These are phyloP conservation scores for Dasypogon diadema DNA, from an alignment of 2,888 invertebrate species.

Conservation along the genomic window DNA sequence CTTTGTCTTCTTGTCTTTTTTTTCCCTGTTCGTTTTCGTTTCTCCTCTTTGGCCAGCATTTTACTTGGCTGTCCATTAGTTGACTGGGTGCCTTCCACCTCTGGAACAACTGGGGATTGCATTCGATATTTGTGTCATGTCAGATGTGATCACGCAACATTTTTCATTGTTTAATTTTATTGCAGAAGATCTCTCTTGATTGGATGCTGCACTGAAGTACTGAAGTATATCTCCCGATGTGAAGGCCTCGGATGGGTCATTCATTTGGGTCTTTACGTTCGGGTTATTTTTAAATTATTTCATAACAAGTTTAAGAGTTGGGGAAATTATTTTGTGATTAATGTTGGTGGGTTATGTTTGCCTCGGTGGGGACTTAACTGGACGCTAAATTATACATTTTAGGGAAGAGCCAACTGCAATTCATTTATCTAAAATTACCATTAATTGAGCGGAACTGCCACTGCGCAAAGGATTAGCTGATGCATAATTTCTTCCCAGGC, in stretches of 20 bases:
- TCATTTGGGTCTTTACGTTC: conserved; percentile 34
- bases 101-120: conserved; percentile 27
- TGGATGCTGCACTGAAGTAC: conserved; percentile 16
- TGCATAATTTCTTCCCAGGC: background rate
- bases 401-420: background rate
- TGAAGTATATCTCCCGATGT: background rate
- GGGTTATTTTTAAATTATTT: conserved; percentile 51
- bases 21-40: conserved; percentile 36
- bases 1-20: conserved; percentile 39
- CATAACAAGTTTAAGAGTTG: conserved; percentile 46
- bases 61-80: conserved; percentile 34
- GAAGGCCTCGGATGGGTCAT: conserved; percentile 34
- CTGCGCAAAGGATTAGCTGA: background rate
- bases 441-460: conserved; percentile 33
- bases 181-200: conserved; percentile 44
- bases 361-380: background rate
- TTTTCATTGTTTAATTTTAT: conserved; percentile 55
- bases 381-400: conserved; percentile 4
- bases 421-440: conserved; percentile 48
- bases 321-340: conserved; percentile 51
- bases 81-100: background rate
- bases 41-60: conserved; percentile 1
- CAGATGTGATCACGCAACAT: conserved; percentile 52
- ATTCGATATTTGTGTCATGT: conserved; percentile 51
- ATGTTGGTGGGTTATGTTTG: conserved; percentile 33